Percentiles rank a stretch among this genome's conserved stretches.
phyloP scores from a whole-genome alignment of 1,140 invertebrate genomes.

The Megalopta genalis region DNA sequence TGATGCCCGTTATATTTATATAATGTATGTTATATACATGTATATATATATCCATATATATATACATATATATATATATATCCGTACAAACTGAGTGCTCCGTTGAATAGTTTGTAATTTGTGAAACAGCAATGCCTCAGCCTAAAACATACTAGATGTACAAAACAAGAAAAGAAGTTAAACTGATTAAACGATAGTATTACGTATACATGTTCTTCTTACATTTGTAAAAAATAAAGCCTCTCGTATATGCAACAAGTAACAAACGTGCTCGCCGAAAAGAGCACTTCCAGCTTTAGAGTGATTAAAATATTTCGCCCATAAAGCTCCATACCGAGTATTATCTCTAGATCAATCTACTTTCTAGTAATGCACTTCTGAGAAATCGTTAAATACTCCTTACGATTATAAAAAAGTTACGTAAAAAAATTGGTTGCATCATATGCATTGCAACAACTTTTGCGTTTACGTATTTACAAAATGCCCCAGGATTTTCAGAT shows the following conservation, averaged over 20 bases:
- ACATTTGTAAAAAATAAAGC: conserved; percentile 41
- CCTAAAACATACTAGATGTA: conserved; percentile 29
- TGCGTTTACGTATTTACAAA: conserved; percentile 13
- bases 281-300: not conserved
- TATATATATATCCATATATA: not conserved
- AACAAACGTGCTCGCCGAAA: conserved; percentile 25
- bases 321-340: conserved; percentile 4
- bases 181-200: conserved; percentile 13
- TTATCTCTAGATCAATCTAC: not conserved
- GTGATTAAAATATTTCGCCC: conserved; percentile 1
- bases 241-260: conserved; percentile 39
- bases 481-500: not conserved
- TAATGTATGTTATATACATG: not conserved
- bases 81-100: not conserved
- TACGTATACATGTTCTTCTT: conserved; percentile 13
- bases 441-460: conserved; percentile 6
- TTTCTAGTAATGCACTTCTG: not conserved
- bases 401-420: not conserved
- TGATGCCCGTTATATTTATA: not conserved
- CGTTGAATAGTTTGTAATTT: conserved; percentile 13
- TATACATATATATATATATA: not conserved
- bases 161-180: not conserved
- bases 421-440: not conserved
- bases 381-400: not conserved
- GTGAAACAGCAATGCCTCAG: not conserved